Percentiles rank a stretch among this genome's conserved stretches.
Evolutionary conservation across 2,113 vertebrate species (phyloP).

Genomic region (Grantiella picta): DNA sequence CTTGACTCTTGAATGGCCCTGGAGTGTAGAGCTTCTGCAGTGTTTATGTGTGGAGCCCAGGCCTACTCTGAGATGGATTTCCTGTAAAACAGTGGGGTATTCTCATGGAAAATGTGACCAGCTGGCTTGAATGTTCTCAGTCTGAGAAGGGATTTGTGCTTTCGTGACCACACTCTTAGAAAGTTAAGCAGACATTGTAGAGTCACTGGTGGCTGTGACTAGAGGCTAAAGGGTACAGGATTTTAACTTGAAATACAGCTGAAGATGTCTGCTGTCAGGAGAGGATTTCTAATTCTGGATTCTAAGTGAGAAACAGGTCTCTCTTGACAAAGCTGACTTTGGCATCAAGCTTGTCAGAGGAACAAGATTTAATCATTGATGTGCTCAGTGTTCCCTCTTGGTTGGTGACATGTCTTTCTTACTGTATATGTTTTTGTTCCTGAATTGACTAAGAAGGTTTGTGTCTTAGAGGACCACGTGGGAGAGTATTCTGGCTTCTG

Average conservation of each 20-base stretch:
- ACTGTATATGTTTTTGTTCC: not conserved
- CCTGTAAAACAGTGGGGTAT: not conserved
- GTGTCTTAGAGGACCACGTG: not conserved
- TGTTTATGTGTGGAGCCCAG: not conserved
- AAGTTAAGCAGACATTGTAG: not conserved
- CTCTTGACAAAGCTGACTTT: not conserved
- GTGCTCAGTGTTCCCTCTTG: not conserved
- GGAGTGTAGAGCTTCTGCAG: not conserved
- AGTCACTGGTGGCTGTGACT: not conserved
- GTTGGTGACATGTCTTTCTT: not conserved
- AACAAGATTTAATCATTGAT: not conserved
- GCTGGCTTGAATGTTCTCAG: not conserved
- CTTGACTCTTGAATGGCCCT: not conserved
- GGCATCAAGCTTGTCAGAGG: not conserved
- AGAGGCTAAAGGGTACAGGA: not conserved
- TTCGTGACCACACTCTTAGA: not conserved
- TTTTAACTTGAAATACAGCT: not conserved
- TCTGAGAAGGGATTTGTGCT: not conserved
- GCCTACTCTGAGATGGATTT: not conserved
- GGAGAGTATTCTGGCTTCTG: not conserved
- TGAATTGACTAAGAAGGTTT: not conserved
- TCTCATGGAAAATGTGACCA: not conserved
- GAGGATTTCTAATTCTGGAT: not conserved
- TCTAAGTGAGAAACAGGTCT: not conserved
- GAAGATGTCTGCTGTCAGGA: not conserved